These are phyloP conservation scores for Sebastes elongatus DNA, from an alignment of 2,797 vertebrate genomes.

Conservation along the genomic window DNA sequence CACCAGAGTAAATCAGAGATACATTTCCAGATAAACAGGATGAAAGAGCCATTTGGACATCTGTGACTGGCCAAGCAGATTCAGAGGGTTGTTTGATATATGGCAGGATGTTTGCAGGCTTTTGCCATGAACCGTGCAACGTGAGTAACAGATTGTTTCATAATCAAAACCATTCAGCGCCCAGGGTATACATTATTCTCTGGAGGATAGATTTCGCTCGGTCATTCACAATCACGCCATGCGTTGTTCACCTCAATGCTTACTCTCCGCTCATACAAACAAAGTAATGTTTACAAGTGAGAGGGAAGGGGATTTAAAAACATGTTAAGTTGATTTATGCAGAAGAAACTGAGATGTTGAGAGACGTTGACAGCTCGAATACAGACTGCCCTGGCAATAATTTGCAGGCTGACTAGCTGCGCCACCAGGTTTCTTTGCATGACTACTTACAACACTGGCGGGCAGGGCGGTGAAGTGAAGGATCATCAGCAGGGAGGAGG, in stretches of 20 bases:
- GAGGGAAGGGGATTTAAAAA: constrained; percentile 24
- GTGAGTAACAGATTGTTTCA: constrained; percentile 47
- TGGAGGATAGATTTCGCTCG: constrained; percentile 8
- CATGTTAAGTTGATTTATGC: neutral
- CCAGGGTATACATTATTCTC: constrained; percentile 25
- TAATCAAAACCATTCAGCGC: constrained; percentile 59
- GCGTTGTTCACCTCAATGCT: constrained; percentile 10
- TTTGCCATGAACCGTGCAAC: constrained; percentile 50
- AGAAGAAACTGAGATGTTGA: constrained; percentile 5
- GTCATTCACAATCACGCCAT: neutral
- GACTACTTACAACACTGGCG: constrained; percentile 20
- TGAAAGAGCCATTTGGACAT: constrained; percentile 51
- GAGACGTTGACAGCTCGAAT: constrained; percentile 13
- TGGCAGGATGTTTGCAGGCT: constrained; percentile 58
- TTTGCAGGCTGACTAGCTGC: constrained; percentile 39
- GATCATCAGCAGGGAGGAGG: constrained; percentile 51
- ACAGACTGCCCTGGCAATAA: constrained; percentile 1
- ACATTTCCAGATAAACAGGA: constrained; percentile 65
- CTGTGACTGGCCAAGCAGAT: constrained; percentile 39
- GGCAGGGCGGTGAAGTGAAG: constrained; percentile 23
- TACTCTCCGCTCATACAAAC: constrained; percentile 23
- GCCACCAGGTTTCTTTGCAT: constrained; percentile 14
- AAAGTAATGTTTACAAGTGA: constrained; percentile 29
- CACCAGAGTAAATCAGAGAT: constrained; percentile 52
- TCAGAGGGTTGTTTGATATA: constrained; percentile 56